Evolutionary conservation across 2,888 invertebrate genomes (phyloP), one percentile per base, ranked within the genome.

Genomic region (Melanostoma scalare): DNA sequence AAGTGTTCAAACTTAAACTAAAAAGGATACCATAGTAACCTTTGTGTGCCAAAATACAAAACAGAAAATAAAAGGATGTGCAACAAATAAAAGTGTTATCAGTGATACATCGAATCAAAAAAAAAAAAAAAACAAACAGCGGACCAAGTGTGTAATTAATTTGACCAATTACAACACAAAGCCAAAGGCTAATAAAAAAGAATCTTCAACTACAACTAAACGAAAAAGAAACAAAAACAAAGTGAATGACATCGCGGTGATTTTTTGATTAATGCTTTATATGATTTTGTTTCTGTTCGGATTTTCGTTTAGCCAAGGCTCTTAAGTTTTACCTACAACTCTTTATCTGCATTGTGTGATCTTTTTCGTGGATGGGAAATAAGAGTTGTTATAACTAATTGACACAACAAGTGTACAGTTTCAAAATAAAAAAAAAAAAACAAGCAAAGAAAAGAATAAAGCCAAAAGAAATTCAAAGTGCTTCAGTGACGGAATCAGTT

Each of bases 131-230:
- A 35, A 35, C 38, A 61, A 50, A 40, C 65, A 72, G 38, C 48
- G 50, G 55, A 71, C 74, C 74, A 31, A 69, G 69, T 74, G 74
- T 67, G 50, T 50, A 79, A 84, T 84, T 84, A 84, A 84, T 84
- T 84, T 60, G 53, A 75, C 61, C 84, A 79, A 75, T 84, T 84
- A 79, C 74, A 33, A 3, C 31, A 67, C 20, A 52, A 9, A 84
- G 68, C 69, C 46, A 74, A 78, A 69, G 50, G 65, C 58, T 60
- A 74, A 60, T 61, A 58, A 56, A 69, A 42, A 48, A 75, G 58
- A 60, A 69, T 20, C 20, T 20, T 20, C 20, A 20, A 73, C 50
- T 50, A 46, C 46, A 52, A 44, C 35, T 50, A 71, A 42, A 77
- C 31, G 20, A 72, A 4, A 38, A 35, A 55, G 20, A 48, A 42